Base-by-base conservation (phyloP, 2,797 vertebrate species). In the Myotis vivesi region DNA sequence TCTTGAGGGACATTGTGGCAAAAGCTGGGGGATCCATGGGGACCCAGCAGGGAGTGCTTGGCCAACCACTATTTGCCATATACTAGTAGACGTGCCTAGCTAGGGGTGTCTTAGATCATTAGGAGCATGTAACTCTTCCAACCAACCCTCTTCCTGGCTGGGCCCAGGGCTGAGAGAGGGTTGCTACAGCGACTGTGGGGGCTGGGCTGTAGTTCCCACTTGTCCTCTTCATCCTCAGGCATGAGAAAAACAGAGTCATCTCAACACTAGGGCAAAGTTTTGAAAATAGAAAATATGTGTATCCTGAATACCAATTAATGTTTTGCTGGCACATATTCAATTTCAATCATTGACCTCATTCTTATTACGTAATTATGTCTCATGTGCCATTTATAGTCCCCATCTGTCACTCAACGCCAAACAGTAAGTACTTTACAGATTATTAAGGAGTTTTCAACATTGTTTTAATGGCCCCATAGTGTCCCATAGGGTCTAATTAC, bases 371-470 rank as follows among this genome's bases (percentile, higher is more conserved):
- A 75, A 76, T 80, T 71, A 30, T 17, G 36, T 3, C 25, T 64
- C 44, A 3, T 72, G n/a, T 80, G 38, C 73, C 86, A 8, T 6
- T 59, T 51, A 36, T n/a, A 77, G 80, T 62, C 33, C 49, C 69
- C 46, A 46, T 15, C 59, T 93, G 73, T 68, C 95, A 90, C 44
- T 88, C 91, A 91, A 2, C 15, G 51, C 38, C 46, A 36, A 33
- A 64, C 93, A 93, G 51, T 92, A 72, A 93, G 51, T 92, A 72
- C 86, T 96, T 94, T 51, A 72, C 44, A 66, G 36, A 46, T 64
- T 64, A 84, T 92, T 84, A 51, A 46, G 51, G 68, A 51, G 8
- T 82, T 87, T 93, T 72, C 25, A 15, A 71, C 62, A n/a, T n/a
- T 73, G 44, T 88, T 83, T 92, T 62, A 77, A 92, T 89, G 77